Base-by-base conservation (phyloP, 1,140 invertebrate species). In the Lutraria rhynchaena region DNA sequence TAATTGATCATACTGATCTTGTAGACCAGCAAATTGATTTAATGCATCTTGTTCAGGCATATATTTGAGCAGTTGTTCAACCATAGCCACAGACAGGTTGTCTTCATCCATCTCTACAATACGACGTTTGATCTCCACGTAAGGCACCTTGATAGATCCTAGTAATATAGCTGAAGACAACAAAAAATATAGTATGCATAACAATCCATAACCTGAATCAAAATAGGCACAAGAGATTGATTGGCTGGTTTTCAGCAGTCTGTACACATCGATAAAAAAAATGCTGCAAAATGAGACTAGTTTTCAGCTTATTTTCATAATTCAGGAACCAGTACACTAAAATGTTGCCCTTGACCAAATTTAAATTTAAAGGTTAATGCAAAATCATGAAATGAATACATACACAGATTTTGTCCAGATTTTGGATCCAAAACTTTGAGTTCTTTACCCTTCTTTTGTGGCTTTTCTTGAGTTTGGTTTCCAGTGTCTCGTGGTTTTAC, bases 371-470 rank as follows among this genome's bases (percentile, higher is more conserved):
- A n/a, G n/a, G n/a, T n/a, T n/a, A n/a, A n/a, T n/a, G n/a, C n/a
- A n/a, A n/a, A n/a, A n/a, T n/a, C n/a, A n/a, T n/a, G n/a, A n/a
- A n/a, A 63, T 57, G 70, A 49, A 44, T 51, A 87, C 89, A 89
- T 89, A 93, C 93, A 95, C n/a, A 99, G 94, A 93, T 98, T 99
- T 93, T 99, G 98, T 0, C 97, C 98, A 0, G 96, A 94, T 93
- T 99, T 99, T 5, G 94, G 94, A 92, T 99, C 98, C 4, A 99
- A 92, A 3, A 99, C 97, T 90, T 96, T 96, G 0, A 99, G 92
- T 90, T 98, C 96, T 92, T 98, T 97, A 3, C 95, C 95, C 92
- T 98, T 98, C 91, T 98, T 99, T 71, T 86, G 85, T 29, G 93
- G 93, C 92, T 91, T 95, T 93, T 95, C 96, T 41, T 76, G 84